These are phyloP conservation scores for Chydorus sphaericus DNA, from an alignment of 2,888 invertebrate genomes.

Conservation along the genomic window DNA sequence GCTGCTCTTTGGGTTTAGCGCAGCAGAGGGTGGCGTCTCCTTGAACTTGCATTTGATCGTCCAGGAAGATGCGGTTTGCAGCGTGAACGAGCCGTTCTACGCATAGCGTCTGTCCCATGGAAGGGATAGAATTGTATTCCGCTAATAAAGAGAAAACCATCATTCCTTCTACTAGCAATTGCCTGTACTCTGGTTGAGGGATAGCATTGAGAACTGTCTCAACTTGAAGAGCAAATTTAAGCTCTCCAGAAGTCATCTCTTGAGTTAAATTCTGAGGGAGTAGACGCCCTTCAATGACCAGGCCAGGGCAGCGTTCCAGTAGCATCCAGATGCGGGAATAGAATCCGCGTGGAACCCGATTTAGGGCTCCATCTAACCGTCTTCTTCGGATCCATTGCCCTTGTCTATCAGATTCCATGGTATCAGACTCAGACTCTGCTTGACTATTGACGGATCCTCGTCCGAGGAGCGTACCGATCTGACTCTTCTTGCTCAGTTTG, in stretches of 20 bases:
- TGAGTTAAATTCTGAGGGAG: slow-evolving; percentile 84
- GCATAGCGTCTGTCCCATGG: slow-evolving; percentile 62
- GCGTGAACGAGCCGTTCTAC: slow-evolving; percentile 85
- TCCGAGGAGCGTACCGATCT: slow-evolving; percentile 37
- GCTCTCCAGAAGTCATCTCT: slow-evolving; percentile 97
- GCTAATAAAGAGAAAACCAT: slow-evolving; percentile 80
- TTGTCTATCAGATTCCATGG: slow-evolving; percentile 49
- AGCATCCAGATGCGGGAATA: slow-evolving; percentile 90
- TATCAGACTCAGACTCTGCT: slow-evolving; percentile 38
- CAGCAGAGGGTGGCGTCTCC: slow-evolving; percentile 91
- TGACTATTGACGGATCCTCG: slow-evolving; percentile 31
- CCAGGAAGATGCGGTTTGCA: slow-evolving; percentile 86
- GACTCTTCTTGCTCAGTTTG: slow-evolving; percentile 34
- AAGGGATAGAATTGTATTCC: slow-evolving; percentile 64
- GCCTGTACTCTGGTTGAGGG: slow-evolving; percentile 95
- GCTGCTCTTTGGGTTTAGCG: slow-evolving; percentile 52
- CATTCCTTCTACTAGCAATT: slow-evolving; percentile 88
- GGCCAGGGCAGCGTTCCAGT: slow-evolving; percentile 82
- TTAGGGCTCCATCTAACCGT: slow-evolving; percentile 88
- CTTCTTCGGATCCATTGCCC: slow-evolving; percentile 95
- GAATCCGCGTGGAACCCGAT: slow-evolving; percentile 91
- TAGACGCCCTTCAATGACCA: slow-evolving; percentile 80
- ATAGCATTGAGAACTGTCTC: slow-evolving; percentile 93
- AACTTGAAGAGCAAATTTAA: slow-evolving; percentile 94
- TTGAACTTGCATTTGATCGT: slow-evolving; percentile 69